Evolutionary conservation across 2,888 invertebrate genomes (phyloP), one percentile per base, ranked within the genome.

Genomic region (Lithophane ornitopus): DNA sequence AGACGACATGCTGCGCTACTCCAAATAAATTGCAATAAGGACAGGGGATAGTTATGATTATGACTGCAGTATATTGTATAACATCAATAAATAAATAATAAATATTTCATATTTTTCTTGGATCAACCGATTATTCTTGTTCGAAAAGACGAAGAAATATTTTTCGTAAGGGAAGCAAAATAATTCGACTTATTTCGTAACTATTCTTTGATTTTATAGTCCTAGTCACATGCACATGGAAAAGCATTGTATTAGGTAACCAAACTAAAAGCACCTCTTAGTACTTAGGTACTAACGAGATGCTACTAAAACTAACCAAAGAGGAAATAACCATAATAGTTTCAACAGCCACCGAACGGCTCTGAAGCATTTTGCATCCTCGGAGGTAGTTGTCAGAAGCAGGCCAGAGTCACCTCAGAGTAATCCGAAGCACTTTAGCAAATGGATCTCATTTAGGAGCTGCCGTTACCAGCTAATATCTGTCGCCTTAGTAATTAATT

Each of bases 401-500:
- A 71, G 44, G 7, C 34, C 44, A n/a, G 66, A 74, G 70, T 66
- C 80, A 81, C 78, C 85, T 86, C 78, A 75, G 54, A 58, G 76
- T 88, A 88, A 89, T 90, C 90, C 82, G 76, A 62, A 85, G 87
- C 86, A 90, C 90, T 89, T 88, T 75, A 80, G 81, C 70, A 87
- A 87, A 87, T 87, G 81, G 85, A 82, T 80, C 81, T 81, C 87
- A 85, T 87, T 87, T 87, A 74, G 75, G 41, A 80, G 76, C 81
- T 82, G 81, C 84, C 77, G 85, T 87, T 81, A 82, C 82, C 83
- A 85, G 84, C 88, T 92, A 91, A 91, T 91, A 90, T 89, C 85
- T 87, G 88, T 89, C 89, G 88, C 89, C 90, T 85, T 77, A 86
- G 86, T 91, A 89, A 92, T 92, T 92, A 92, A 88, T 89, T 85